Conservation (phyloP, 35 echinoderm and acorn worm genomes). For the Acanthaster planci region DNA sequence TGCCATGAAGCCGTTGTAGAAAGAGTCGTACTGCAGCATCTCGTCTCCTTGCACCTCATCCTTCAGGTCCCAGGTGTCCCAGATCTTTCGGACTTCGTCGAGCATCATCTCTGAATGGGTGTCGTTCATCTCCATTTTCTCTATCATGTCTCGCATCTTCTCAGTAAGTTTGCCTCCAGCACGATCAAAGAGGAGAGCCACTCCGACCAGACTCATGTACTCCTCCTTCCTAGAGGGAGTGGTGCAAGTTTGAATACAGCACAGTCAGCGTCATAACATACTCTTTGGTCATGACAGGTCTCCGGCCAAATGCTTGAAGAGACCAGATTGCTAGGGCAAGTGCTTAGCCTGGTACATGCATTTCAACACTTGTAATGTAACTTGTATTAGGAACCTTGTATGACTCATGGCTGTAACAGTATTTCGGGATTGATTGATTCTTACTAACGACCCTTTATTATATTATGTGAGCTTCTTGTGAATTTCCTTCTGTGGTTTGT, state of each 20-base stretch:
- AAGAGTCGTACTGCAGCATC: conserved; percentile 53
- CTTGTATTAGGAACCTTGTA: too few species aligned
- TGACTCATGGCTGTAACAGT: too few species aligned
- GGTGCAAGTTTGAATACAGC: neutral
- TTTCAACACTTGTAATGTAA: too few species aligned
- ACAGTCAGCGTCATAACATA: neutral
- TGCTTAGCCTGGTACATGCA: too few species aligned
- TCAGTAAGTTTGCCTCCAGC: conserved; percentile 45
- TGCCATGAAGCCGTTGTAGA: conserved; percentile 68
- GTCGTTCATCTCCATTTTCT: conserved; percentile 7
- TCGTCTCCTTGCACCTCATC: conserved; percentile 32
- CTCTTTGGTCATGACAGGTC: too few species aligned
- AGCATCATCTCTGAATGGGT: conserved; percentile 14
- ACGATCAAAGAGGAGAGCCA: conserved; percentile 42
- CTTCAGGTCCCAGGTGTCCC: conserved; percentile 59
- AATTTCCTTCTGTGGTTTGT: too few species aligned
- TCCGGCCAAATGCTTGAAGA: too few species aligned
- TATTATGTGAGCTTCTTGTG: too few species aligned
- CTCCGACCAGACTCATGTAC: conserved; percentile 43
- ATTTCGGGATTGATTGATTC: too few species aligned
- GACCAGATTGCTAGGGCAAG: too few species aligned
- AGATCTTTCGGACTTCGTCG: conserved; percentile 4
- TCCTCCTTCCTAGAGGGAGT: conserved; percentile 44
- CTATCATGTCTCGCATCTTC: conserved; percentile 40
- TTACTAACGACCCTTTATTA: too few species aligned